These are phyloP conservation scores for Micoletzkya japonica DNA, from an alignment of 2,888 invertebrate species.

Conservation along the genomic window DNA sequence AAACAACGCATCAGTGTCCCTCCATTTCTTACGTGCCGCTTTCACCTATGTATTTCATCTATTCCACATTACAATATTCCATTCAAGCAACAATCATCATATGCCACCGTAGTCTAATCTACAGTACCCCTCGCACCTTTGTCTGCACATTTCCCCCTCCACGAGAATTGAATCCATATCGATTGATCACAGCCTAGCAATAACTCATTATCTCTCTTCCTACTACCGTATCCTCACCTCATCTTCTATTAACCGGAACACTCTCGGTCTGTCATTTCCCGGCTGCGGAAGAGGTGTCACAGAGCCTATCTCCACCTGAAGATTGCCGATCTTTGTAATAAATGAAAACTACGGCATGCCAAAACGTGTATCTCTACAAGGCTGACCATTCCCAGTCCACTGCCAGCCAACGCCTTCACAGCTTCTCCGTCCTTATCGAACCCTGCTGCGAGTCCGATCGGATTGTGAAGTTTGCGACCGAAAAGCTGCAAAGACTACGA, in stretches of 20 bases:
- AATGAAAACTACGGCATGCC: background rate
- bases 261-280: constrained; percentile 89
- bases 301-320: constrained; percentile 80
- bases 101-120: background rate
- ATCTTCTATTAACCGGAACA: constrained; percentile 85
- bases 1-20: constrained; percentile 64
- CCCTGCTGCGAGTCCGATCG: constrained; percentile 92
- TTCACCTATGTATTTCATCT: constrained; percentile 7
- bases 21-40: constrained; percentile 17
- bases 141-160: constrained; percentile 73
- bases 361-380: constrained; percentile 69
- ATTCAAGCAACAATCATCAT: background rate
- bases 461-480: constrained; percentile 77
- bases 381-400: constrained; percentile 92
- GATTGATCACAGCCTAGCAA: constrained; percentile 59
- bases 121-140: constrained; percentile 42
- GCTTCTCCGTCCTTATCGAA: constrained; percentile 97
- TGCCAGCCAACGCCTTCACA: constrained; percentile 76
- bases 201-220: background rate
- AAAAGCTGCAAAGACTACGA: constrained; percentile 37
- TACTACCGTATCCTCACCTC: constrained; percentile 70
- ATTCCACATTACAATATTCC: background rate
- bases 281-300: constrained; percentile 89
- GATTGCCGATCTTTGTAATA: background rate
- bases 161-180: constrained; percentile 91